Conservation (phyloP, 2,797 vertebrate species). For the Poliocrania exsul region DNA sequence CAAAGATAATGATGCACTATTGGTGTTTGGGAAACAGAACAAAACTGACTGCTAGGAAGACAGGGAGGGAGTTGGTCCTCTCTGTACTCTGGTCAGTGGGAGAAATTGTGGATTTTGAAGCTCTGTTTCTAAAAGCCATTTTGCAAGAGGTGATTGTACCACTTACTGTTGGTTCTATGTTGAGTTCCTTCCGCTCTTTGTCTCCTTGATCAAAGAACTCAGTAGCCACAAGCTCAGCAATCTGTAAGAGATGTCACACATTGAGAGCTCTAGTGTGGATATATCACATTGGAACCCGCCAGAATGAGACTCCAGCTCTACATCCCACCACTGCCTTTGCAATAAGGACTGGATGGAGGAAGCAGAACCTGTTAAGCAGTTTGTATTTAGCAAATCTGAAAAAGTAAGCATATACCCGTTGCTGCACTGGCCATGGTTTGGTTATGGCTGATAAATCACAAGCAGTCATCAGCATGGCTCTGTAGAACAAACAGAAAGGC, state of each 20-base stretch:
- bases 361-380: background rate
- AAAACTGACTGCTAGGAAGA: background rate
- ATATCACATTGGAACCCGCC: rapidly evolving
- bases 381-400: background rate
- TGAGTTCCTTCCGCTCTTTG: conserved; percentile 92
- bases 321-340: background rate
- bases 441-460: conserved; percentile 98
- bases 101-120: background rate
- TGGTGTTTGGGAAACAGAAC: background rate
- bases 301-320: background rate
- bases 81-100: background rate
- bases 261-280: background rate
- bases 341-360: background rate
- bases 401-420: conserved; percentile 81
- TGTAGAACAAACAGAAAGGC: conserved; percentile 53
- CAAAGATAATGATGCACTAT: background rate
- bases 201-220: conserved; percentile 99
- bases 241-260: conserved; percentile 76
- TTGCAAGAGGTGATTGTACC: background rate
- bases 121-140: background rate
- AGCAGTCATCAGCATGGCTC: conserved; percentile 98
- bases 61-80: background rate
- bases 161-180: conserved; percentile 95
- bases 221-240: conserved; percentile 93
- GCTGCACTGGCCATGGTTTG: conserved; percentile 98